Base-by-base conservation (phyloP, 1,140 invertebrate genomes). In the Heterodera carotae region DNA sequence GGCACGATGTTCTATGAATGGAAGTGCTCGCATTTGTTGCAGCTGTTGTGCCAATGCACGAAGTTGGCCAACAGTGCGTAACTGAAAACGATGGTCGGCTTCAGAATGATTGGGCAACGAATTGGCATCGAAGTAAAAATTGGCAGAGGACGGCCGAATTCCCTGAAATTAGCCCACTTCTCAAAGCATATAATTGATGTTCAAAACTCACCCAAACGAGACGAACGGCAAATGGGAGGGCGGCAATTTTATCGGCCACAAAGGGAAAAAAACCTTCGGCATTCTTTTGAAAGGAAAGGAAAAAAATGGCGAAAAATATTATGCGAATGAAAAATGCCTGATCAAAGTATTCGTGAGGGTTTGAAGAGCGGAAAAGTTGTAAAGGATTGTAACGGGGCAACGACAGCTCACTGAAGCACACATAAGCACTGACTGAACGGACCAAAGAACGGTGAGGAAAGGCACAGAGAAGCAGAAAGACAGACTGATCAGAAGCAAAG, bases 361-460 rank as follows among this genome's bases (percentile, higher is more conserved):
- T 82, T 29, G 77, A 73, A 8, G 77, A 75, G 6, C 77, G 77
- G 75, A 87, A 87, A 39, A 87, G 79, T 72, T 88, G 85, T 7
- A 87, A 76, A 4, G 85, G 85, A 76, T 87, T 87, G 75, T 88
- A 87, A 43, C 84, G 84, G 15, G 85, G 85, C 7, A 87, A 79
- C 64, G 76, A 70, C 6, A 87, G 81, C 27, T 83, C 75, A 15
- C 74, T 82, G 12, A 71, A 36, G 48, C 79, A 73, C 27, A 87
- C 27, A 48, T 69, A 82, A 15, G 68, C 77, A 34, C 73, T 75
- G 22, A 77, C 67, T 18, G 76, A 73, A 72, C n/a, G 43, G n/a
- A n/a, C n/a, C n/a, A n/a, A n/a, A n/a, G n/a, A 71, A 22, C 5
- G 48, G 48, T 10, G 48, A 22, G 15, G 48, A 27, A 68, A 36